Evolutionary conservation across 2,888 invertebrate genomes (phyloP).

Genomic region (Boloria euphrosyne): DNA sequence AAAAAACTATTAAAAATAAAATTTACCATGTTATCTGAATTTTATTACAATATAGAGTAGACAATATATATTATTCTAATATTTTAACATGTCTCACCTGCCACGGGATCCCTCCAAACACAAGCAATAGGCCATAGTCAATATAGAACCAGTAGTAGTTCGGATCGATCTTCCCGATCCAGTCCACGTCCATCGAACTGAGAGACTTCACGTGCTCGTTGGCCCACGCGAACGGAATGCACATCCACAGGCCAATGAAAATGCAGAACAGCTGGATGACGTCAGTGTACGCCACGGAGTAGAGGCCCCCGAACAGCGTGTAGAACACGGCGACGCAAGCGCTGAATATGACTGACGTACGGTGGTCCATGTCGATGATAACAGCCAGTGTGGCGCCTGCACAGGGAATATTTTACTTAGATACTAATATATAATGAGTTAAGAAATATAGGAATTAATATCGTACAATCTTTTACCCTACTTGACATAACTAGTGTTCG

Average conservation of each 20-base stretch:
- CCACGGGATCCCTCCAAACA: conserved; percentile 99
- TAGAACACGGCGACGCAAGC: conserved; percentile 98
- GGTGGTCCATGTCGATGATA: conserved; percentile 97
- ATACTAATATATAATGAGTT: too few relatives aligned
- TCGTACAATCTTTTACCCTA: not conserved
- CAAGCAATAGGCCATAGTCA: conserved; percentile 93
- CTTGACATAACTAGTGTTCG: too few relatives aligned
- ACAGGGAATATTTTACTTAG: not conserved
- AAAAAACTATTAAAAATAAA: too few relatives aligned
- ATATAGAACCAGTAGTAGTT: conserved; percentile 91
- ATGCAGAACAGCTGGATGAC: conserved; percentile 99
- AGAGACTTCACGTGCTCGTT: conserved; percentile 93
- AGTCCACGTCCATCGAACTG: conserved; percentile 91
- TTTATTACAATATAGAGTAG: not conserved
- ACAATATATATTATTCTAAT: not conserved
- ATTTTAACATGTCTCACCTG: conserved; percentile 82
- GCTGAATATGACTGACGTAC: conserved; percentile 95
- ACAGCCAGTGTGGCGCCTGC: conserved; percentile 97
- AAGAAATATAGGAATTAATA: too few relatives aligned
- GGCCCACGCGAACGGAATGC: conserved; percentile 97
- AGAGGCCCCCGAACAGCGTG: conserved; percentile 98
- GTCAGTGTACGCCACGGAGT: conserved; percentile 99
- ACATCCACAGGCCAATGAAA: conserved; percentile 98
- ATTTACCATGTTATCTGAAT: not conserved
- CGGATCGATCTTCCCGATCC: conserved; percentile 91